phyloP scores from a whole-genome alignment of 2,113 vertebrate genomes.

The Clarias batrachus region DNA sequence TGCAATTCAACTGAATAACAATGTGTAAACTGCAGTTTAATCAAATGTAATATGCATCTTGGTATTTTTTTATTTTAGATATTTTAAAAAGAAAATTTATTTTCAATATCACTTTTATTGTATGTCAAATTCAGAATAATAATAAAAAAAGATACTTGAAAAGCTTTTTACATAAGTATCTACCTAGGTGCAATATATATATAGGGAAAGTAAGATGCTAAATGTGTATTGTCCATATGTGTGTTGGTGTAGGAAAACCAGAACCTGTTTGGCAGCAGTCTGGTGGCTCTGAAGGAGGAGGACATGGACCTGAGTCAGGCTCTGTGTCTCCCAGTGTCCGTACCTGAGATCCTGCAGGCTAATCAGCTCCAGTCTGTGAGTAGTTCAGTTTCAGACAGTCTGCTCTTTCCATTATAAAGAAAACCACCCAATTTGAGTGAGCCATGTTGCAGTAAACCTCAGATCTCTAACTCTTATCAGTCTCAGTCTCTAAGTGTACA shows the following conservation, averaged over 20 bases:
- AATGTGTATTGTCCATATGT: background rate
- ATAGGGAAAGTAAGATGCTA: background rate
- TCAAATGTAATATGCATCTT: background rate
- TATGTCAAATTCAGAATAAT: background rate
- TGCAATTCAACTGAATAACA: background rate
- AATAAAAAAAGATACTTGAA: background rate
- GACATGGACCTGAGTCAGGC: slow-evolving; percentile 95
- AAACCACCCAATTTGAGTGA: background rate
- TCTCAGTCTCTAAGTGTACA: background rate
- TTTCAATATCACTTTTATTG: background rate
- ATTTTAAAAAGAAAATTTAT: background rate
- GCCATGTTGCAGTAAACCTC: background rate
- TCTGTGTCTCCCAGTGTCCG: slow-evolving; percentile 90
- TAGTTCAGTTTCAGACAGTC: background rate
- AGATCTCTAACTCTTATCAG: background rate
- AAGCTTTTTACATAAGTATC: background rate
- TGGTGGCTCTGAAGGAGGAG: slow-evolving; percentile 93
- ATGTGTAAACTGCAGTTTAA: background rate
- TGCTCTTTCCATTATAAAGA: background rate
- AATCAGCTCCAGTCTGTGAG: slow-evolving; percentile 93
- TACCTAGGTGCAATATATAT: background rate
- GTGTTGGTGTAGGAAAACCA: slow-evolving; percentile 83
- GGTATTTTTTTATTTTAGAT: background rate
- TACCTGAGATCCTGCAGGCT: slow-evolving; percentile 96
- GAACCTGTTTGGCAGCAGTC: slow-evolving; percentile 92